Evolutionary conservation across 1,140 invertebrate genomes (phyloP), one percentile per base, ranked within the genome.

Genomic region (Trypoxylus dichotomus): DNA sequence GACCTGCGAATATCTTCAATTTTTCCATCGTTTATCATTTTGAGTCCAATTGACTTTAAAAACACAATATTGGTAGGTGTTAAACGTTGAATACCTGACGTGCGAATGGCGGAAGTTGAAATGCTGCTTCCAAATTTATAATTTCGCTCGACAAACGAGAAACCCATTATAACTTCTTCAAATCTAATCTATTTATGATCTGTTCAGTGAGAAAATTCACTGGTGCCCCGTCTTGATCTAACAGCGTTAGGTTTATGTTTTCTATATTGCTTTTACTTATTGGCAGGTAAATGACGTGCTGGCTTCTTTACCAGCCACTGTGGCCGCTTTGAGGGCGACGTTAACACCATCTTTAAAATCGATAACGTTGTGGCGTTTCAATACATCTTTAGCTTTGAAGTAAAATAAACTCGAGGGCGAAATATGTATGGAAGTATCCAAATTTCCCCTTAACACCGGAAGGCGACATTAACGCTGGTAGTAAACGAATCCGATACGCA

Each of bases 401-500:
- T 63, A 63, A 85, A 13, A 77, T 84, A 47, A 63, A 76, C 60
- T 84, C 85, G 60, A 82, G 84, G 25, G 79, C 84, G 32, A 84
- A 84, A 76, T 82, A 81, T 37, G 15, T 81, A n/a, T n/a, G n/a
- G 6, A 42, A 80, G 29, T 80, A 82, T 75, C 63, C 81, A 71
- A 82, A n/a, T 68, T 60, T 76, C 82, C 79, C 73, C 63, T 27
- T 81, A 83, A 78, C 60, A 24, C n/a, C n/a, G 3, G 58, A 60
- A 79, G 47, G 76, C 27, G 81, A 82, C 63, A 76, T 82, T 76
- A 77, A 76, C 8, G 41, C 77, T 77, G 24, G 80, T 77, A 77
- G 71, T 75, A 54, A 81, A 71, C 75, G 77, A 79, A 63, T 84
- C 85, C 80, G 78, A 80, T 32, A 81, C 80, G 68, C 84, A 84